Evolutionary conservation across 2,113 vertebrate species (phyloP), one percentile per base, ranked within the genome.

Genomic region (Myodes glareolus): DNA sequence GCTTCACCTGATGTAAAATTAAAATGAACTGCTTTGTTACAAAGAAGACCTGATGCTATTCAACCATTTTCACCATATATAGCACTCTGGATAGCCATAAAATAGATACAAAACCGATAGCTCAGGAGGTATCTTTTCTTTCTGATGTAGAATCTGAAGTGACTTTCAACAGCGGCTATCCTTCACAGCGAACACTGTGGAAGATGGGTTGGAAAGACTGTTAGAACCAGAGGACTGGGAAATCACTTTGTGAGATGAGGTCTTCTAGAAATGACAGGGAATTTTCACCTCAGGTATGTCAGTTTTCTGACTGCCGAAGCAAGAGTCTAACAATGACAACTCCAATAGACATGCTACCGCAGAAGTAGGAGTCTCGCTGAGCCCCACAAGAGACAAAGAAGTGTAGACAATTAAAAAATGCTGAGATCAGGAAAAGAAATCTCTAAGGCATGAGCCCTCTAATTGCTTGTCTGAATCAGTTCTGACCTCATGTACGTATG

Each of bases 1-100:
- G 3, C 61, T 78, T 94, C 23, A 94, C 2, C 25, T 70, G 23
- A 82, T 80, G 4, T 75, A 87, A 95, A 93, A 96, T 73, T 90
- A 92, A 47, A 77, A 89, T 33, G 89, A 90, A 89, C 77, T 42
- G 5, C n/a, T 90, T 72, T 76, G 2, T 61, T 58, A 19, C 36
- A 92, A 91, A 67, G n/a, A 72, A 91, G 85, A 95, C 19, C 55
- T 68, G 7, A 84, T 78, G 85, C 5, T 5, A 61, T n/a, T 87
- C 81, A 80, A 86, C 47, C 9, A 21, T 93, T 70, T 76, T 80
- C 27, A 73, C 16, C 39, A 68, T 42, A 7, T 84, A 65, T 65
- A 93, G 58, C 50, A 23, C 33, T 82, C 45, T 87, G 33, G 55
- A 78, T 65, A 88, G 2, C 23, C 45, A 76, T 93, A 78, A 93